These are phyloP conservation scores for Exocentrus adspersus DNA, from an alignment of 2,888 invertebrate genomes.

Conservation along the genomic window DNA sequence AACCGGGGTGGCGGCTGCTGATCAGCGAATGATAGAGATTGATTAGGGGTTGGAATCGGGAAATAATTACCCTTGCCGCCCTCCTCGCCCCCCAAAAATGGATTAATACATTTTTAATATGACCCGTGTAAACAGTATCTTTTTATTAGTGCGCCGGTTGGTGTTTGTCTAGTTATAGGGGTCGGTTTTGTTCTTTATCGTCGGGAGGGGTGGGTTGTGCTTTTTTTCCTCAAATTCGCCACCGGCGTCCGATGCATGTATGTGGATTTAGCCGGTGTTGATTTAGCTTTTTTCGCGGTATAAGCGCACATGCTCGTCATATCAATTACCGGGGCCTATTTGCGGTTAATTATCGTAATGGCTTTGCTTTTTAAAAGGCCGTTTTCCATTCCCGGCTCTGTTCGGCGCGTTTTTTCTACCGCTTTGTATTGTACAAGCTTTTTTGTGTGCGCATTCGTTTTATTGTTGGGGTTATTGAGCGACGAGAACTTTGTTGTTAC, in stretches of 20 bases:
- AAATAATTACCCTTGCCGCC: slow-evolving; percentile 62
- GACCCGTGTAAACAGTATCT: slow-evolving; percentile 62
- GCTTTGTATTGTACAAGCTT: too few species aligned
- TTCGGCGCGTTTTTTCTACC: too few species aligned
- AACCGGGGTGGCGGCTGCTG: slow-evolving; percentile 49
- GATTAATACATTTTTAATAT: slow-evolving; percentile 65
- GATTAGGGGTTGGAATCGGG: slow-evolving; percentile 63
- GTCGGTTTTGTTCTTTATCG: slow-evolving; percentile 37
- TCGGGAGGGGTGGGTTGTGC: slow-evolving; percentile 44
- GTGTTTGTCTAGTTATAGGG: slow-evolving; percentile 56
- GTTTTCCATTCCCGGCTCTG: neutral
- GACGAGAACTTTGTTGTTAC: too few species aligned
- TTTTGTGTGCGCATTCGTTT: too few species aligned
- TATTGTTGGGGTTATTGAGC: too few species aligned
- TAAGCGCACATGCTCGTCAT: slow-evolving; percentile 18
- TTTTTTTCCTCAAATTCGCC: slow-evolving; percentile 47
- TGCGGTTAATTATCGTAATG: slow-evolving; percentile 29
- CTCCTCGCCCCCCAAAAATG: slow-evolving; percentile 61
- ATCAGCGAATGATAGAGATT: slow-evolving; percentile 64
- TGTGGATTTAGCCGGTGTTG: slow-evolving; percentile 18
- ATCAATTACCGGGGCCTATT: slow-evolving; percentile 30
- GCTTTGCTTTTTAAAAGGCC: slow-evolving; percentile 18
- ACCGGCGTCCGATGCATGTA: slow-evolving; percentile 12
- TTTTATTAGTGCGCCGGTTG: slow-evolving; percentile 55
- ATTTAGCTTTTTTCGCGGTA: slow-evolving; percentile 20